Conservation (phyloP, 2,113 vertebrate species). For the Zosterops hypoxanthus region DNA sequence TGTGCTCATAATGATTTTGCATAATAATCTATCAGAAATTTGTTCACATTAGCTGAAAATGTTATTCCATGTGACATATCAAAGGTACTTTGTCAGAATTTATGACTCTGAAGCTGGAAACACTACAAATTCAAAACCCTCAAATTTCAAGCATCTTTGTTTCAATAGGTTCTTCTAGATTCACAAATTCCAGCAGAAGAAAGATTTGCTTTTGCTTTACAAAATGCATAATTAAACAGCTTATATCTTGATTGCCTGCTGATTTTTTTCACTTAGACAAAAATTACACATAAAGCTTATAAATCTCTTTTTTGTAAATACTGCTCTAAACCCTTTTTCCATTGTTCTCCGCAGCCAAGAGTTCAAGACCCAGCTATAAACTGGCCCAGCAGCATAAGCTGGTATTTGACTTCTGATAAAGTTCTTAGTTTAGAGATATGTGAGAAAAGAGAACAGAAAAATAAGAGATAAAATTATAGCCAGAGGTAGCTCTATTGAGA, state of each 20-base stretch:
- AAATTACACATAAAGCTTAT: neutral
- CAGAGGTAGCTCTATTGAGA: neutral
- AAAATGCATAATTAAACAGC: neutral
- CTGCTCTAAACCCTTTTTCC: neutral
- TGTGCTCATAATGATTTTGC: neutral
- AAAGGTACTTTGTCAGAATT: neutral
- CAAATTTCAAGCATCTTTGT: neutral
- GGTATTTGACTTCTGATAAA: neutral
- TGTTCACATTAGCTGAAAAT: neutral
- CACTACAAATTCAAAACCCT: neutral
- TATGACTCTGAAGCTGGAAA: neutral
- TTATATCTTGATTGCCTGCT: neutral
- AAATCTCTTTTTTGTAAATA: neutral
- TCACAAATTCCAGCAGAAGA: neutral
- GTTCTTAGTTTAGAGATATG: neutral
- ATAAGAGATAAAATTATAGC: neutral
- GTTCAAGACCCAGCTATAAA: neutral
- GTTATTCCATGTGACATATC: neutral
- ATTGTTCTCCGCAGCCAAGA: neutral
- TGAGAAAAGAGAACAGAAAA: neutral
- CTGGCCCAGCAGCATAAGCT: neutral
- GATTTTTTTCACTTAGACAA: neutral
- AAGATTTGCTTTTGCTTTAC: neutral
- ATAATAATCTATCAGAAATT: neutral
- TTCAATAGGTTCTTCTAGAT: neutral